A percentile compares a stretch with the other conserved stretches of the same genome.
Conservation (phyloP, 1,140 invertebrate species). For the Meteorus sp. region DNA sequence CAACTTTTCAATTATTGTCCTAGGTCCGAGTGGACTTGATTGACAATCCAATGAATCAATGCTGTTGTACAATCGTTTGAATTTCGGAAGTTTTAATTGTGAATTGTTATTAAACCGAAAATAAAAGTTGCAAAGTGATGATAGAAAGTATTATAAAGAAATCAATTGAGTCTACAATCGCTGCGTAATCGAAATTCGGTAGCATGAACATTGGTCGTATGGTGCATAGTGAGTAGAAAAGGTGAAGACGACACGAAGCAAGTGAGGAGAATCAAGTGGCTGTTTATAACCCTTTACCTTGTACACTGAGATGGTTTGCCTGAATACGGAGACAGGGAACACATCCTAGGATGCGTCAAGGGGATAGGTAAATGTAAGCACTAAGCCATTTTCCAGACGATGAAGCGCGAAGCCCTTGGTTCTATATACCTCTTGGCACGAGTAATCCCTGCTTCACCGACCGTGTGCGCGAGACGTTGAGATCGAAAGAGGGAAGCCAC, state of each 20-base stretch:
- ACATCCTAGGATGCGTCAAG: not conserved
- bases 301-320: constrained; percentile 16
- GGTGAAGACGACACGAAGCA: not conserved
- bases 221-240: not conserved
- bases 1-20: too few species aligned
- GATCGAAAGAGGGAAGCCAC: constrained; percentile 25
- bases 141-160: constrained; percentile 11
- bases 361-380: constrained; percentile 52
- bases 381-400: constrained; percentile 62
- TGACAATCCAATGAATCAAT: too few species aligned
- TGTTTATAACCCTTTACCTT: constrained; percentile 39
- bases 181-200: constrained; percentile 20
- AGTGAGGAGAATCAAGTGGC: constrained; percentile 39
- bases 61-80: too few species aligned
- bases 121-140: constrained; percentile 13
- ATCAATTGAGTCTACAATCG: constrained; percentile 12
- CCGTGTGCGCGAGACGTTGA: constrained; percentile 31
- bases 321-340: constrained; percentile 10
- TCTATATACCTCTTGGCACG: constrained; percentile 48
- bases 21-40: too few species aligned
- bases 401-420: constrained; percentile 60
- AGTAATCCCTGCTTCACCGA: constrained; percentile 57
- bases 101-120: too few species aligned
- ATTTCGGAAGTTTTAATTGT: too few species aligned
- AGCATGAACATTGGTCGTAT: not conserved